A percentile compares a stretch with the other conserved stretches of the same genome.
Conservation (phyloP, 2,888 invertebrate species). For the Drosophila prolongata region DNA sequence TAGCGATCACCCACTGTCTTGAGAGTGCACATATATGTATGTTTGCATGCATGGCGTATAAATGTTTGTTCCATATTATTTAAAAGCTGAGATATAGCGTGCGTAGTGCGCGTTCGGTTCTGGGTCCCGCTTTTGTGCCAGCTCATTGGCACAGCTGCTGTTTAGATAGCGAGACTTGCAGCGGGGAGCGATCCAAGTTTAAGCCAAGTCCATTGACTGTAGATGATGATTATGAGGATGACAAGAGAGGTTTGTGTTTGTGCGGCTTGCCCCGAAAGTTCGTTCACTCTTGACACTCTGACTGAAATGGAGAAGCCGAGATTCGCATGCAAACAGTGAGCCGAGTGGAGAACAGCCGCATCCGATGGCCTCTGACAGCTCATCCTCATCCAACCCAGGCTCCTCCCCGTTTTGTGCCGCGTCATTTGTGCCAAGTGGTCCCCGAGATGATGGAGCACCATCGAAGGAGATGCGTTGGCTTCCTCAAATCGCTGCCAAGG, state of each 20-base stretch:
- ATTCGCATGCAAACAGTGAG: slow-evolving; percentile 38
- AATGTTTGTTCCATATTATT: slow-evolving; percentile 33
- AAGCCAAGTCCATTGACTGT: slow-evolving; percentile 54
- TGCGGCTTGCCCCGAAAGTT: slow-evolving; percentile 49
- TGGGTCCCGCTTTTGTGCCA: slow-evolving; percentile 31
- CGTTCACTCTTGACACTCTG: slow-evolving; percentile 65
- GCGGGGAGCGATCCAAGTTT: slow-evolving; percentile 11
- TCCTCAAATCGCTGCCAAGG: slow-evolving; percentile 37
- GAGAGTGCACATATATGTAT: slow-evolving; percentile 8
- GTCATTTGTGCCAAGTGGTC: slow-evolving; percentile 33
- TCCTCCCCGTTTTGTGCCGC: slow-evolving; percentile 18
- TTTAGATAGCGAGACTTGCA: slow-evolving; percentile 23
- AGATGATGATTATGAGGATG: slow-evolving; percentile 28
- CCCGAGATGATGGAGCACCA: slow-evolving; percentile 25
- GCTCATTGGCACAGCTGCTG: slow-evolving; percentile 47
- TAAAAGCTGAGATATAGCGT: slow-evolving; percentile 33
- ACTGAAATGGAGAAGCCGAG: slow-evolving; percentile 38
- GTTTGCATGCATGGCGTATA: slow-evolving; percentile 11
- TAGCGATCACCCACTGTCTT: slow-evolving; percentile 31
- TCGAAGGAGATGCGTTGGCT: slow-evolving; percentile 33
- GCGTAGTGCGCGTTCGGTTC: slow-evolving; percentile 19
- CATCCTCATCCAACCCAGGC: slow-evolving; percentile 12
- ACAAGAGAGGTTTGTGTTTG: slow-evolving; percentile 32
- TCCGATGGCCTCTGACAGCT: slow-evolving; percentile 18
- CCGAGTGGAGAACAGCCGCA: slow-evolving; percentile 1